These are phyloP conservation scores for Lobophora halterata DNA, from an alignment of 2,888 invertebrate species.

Conservation along the genomic window DNA sequence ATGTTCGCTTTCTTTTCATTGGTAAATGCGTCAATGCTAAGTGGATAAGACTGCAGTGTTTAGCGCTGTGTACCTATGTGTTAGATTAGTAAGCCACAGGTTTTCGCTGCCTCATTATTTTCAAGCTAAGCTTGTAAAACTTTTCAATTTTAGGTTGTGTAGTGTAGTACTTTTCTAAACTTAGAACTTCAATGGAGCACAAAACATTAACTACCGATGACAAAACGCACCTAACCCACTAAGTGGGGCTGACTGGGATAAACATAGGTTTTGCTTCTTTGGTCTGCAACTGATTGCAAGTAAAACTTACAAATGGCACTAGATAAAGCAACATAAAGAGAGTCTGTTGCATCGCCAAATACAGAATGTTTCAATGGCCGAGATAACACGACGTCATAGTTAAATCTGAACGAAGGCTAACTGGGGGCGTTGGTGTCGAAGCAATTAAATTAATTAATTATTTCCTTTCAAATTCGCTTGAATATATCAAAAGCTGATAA, in stretches of 20 bases:
- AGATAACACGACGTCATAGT: slow-evolving; percentile 65
- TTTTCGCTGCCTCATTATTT: too few species aligned
- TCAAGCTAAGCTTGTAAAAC: too few species aligned
- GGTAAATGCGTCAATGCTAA: slow-evolving; percentile 45
- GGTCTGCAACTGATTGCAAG: too few species aligned
- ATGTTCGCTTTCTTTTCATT: slow-evolving; percentile 31
- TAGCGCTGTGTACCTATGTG: background rate
- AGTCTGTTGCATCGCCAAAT: slow-evolving; percentile 68
- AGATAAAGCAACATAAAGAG: slow-evolving; percentile 53
- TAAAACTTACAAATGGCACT: slow-evolving; percentile 13
- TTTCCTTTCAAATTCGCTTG: slow-evolving; percentile 71
- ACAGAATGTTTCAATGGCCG: slow-evolving; percentile 61
- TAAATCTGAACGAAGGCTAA: slow-evolving; percentile 73
- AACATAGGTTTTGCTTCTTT: too few species aligned
- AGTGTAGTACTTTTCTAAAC: too few species aligned
- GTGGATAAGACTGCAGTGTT: slow-evolving; percentile 47
- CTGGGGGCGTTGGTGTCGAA: slow-evolving; percentile 68
- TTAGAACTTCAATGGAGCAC: too few species aligned
- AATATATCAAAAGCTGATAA: slow-evolving; percentile 41
- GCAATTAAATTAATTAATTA: slow-evolving; percentile 74
- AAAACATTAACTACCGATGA: too few species aligned
- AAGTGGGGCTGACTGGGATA: too few species aligned
- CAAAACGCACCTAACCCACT: too few species aligned
- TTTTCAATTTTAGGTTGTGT: too few species aligned
- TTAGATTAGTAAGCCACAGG: slow-evolving; percentile 1